Evolutionary conservation across 2,797 vertebrate genomes (phyloP).

Genomic region (Nyctalus aviator): DNA sequence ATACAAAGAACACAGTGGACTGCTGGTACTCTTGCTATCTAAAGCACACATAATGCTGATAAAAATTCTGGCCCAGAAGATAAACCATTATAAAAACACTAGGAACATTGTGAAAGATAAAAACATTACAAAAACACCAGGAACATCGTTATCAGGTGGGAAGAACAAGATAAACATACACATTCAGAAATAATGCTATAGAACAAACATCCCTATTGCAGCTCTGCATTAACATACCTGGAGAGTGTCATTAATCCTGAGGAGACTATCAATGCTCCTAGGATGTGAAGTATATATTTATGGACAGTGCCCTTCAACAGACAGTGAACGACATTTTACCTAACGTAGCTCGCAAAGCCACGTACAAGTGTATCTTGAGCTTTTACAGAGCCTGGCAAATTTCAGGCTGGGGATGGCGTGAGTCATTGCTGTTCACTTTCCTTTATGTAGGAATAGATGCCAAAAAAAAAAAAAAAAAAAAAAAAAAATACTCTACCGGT

Average conservation of each 20-base stretch:
- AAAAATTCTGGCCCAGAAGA: neutral
- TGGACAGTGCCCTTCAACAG: neutral
- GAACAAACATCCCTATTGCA: neutral
- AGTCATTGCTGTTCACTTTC: neutral
- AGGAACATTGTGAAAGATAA: neutral
- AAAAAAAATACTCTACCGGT: neutral
- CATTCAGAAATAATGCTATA: neutral
- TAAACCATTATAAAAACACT: conserved; percentile 26
- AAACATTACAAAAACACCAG: conserved; percentile 7
- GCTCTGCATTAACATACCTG: neutral
- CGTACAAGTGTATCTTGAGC: neutral
- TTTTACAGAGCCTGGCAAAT: neutral
- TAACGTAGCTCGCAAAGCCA: neutral
- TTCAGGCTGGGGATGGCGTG: neutral
- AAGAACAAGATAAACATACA: neutral
- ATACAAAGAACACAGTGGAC: neutral
- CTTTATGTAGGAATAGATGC: neutral
- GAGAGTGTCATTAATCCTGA: neutral
- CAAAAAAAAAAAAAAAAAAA: conserved; percentile 57
- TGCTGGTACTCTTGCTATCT: neutral
- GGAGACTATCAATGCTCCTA: neutral
- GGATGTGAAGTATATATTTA: neutral
- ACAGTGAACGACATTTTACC: neutral
- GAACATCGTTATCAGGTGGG: neutral
- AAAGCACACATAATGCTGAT: neutral